Conservation (phyloP, 2,797 vertebrate species). For the Craterocephalus amniculus region DNA sequence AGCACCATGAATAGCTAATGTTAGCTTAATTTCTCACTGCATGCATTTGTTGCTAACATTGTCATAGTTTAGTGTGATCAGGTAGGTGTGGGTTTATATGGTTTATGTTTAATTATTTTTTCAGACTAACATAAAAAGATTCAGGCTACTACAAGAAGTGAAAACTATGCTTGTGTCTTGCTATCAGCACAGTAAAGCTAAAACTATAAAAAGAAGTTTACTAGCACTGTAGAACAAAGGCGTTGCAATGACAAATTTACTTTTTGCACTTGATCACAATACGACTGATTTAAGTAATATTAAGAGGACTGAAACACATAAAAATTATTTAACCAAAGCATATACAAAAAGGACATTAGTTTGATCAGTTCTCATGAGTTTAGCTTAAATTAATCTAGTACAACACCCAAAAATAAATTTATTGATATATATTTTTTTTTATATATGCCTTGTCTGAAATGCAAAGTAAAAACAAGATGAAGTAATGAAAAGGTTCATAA, state of each 20-base stretch:
- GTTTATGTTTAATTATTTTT: neutral
- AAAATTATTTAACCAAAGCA: too few species aligned
- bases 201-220: too few species aligned
- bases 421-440: neutral
- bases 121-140: neutral
- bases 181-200: too few species aligned
- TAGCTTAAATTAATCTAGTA: neutral
- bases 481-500: neutral
- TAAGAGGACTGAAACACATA: neutral
- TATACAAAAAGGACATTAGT: too few species aligned
- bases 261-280: too few species aligned
- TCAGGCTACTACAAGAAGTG: too few species aligned
- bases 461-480: constrained; percentile 1
- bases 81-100: neutral
- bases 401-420: neutral
- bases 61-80: neutral
- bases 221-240: too few species aligned
- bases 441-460: neutral
- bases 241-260: too few species aligned
- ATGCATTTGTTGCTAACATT: neutral
- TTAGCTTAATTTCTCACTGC: neutral
- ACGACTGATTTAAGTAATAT: too few species aligned
- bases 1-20: neutral
- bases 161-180: too few species aligned
- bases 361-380: too few species aligned